These are phyloP conservation scores for Crotalus tigris DNA, from an alignment of 2,113 vertebrate genomes.

Conservation along the genomic window DNA sequence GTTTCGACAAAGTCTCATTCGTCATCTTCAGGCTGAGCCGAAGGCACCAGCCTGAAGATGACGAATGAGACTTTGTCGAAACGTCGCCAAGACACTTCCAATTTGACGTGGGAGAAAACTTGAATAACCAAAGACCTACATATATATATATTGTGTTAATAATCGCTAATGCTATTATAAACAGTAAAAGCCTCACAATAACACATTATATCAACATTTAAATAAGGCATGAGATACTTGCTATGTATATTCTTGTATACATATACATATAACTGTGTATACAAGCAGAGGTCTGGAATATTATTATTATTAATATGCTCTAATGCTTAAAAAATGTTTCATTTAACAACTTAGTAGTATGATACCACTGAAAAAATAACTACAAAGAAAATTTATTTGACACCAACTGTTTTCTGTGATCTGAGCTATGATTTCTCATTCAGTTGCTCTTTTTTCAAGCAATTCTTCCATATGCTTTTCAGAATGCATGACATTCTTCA, in stretches of 20 bases:
- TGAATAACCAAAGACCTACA: too few relatives aligned
- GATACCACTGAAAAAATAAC: neutral
- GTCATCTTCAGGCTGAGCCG: too few relatives aligned
- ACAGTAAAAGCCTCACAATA: neutral
- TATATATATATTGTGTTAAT: neutral
- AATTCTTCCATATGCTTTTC: neutral
- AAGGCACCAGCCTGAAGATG: too few relatives aligned
- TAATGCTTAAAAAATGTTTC: neutral
- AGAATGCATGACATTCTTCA: neutral
- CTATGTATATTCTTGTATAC: neutral
- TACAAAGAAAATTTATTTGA: neutral
- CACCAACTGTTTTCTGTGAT: conserved; percentile 34
- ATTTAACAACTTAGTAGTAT: neutral
- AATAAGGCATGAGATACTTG: neutral
- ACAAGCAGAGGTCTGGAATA: neutral
- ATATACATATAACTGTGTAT: neutral
- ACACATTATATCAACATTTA: neutral
- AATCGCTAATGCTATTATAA: neutral
- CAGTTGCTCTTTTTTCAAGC: neutral
- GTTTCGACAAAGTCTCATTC: too few relatives aligned
- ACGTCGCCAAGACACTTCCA: too few relatives aligned
- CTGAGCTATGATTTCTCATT: conserved; percentile 32
- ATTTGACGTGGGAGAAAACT: too few relatives aligned
- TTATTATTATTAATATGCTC: neutral
- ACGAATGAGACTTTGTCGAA: too few relatives aligned